A percentile compares a stretch with the other conserved stretches of the same genome.
These are phyloP conservation scores for Drosophila paramelanica DNA, from an alignment of 2,888 invertebrate species.

Conservation along the genomic window DNA sequence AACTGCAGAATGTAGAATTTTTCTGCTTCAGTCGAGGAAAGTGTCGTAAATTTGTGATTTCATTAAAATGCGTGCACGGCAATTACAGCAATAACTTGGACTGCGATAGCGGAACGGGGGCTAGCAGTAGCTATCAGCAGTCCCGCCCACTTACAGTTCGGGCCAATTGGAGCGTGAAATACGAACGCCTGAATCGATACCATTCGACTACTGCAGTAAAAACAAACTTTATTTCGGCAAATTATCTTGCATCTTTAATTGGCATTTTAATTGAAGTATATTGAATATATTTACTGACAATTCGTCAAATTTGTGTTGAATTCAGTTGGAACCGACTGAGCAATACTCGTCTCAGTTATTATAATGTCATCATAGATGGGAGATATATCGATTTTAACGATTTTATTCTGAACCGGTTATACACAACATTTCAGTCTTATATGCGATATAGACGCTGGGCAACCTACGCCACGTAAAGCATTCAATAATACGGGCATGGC, in stretches of 20 bases:
- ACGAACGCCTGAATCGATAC: constrained; percentile 32
- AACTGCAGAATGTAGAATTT: constrained; percentile 34
- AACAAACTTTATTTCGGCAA: constrained; percentile 34
- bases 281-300: too few relatives aligned
- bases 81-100: constrained; percentile 26
- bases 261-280: background rate
- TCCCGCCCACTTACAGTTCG: background rate
- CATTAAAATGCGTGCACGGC: constrained; percentile 62
- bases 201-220: constrained; percentile 21
- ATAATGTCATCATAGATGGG: too few relatives aligned
- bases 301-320: too few relatives aligned
- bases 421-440: too few relatives aligned
- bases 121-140: background rate
- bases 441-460: background rate
- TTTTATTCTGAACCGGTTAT: too few relatives aligned
- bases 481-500: constrained; percentile 34
- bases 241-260: background rate
- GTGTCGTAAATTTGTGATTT: constrained; percentile 72
- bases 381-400: too few relatives aligned
- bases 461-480: constrained; percentile 25
- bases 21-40: constrained; percentile 69
- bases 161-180: constrained; percentile 66
- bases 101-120: background rate
- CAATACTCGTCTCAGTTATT: too few relatives aligned
- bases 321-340: too few relatives aligned